A percentile compares a stretch with the other conserved stretches of the same genome.
Conservation (phyloP, 1,140 invertebrate species). For the Nephila pilipes region DNA sequence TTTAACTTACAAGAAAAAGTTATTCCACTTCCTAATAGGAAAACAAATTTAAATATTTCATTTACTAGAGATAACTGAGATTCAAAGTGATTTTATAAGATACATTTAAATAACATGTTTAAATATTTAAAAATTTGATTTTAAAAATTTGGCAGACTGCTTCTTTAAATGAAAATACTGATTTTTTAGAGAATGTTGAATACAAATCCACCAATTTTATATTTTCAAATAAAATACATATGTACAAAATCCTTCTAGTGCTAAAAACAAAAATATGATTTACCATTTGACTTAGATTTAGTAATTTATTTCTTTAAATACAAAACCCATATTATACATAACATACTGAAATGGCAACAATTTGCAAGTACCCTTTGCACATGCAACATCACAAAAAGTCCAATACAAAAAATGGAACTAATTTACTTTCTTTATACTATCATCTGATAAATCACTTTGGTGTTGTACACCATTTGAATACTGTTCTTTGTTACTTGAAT, state of each 20-base stretch:
- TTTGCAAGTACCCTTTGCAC: background rate
- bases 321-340: background rate
- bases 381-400: conserved; percentile 36
- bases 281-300: background rate
- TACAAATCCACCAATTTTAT: background rate
- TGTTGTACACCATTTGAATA: conserved; percentile 25
- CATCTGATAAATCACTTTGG: background rate
- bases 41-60: background rate
- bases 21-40: background rate
- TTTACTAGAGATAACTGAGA: background rate
- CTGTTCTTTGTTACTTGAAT: background rate
- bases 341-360: conserved; percentile 45
- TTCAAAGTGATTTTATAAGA: background rate
- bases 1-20: background rate
- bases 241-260: background rate
- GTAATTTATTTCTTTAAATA: background rate
- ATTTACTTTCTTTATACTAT: background rate
- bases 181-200: background rate
- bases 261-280: background rate
- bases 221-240: background rate
- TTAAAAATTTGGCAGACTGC: background rate
- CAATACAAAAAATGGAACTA: background rate
- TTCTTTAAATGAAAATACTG: background rate
- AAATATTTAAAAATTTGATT: background rate
- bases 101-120: background rate